phyloP scores from a whole-genome alignment of 2,113 vertebrate genomes.

The Rhineura floridana region DNA sequence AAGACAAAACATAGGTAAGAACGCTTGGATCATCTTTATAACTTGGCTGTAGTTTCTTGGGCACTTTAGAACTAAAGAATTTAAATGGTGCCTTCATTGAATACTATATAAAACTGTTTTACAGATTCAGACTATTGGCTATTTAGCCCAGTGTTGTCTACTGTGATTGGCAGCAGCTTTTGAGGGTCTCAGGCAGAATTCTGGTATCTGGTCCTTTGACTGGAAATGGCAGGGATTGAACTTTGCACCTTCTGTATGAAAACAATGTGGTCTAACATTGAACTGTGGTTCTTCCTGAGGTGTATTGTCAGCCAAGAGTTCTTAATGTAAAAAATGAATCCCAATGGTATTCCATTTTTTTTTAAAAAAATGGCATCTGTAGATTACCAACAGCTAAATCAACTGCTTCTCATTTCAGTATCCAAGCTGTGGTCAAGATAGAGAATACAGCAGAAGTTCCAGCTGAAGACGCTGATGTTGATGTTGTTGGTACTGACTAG shows the following conservation, averaged over 20 bases:
- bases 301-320: background rate
- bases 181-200: background rate
- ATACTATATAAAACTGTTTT: background rate
- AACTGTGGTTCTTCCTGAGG: background rate
- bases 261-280: background rate
- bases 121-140: background rate
- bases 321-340: background rate
- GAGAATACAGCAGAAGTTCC: conserved; percentile 17
- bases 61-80: background rate
- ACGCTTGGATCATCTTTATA: background rate
- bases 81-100: background rate
- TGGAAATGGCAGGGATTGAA: background rate
- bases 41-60: background rate
- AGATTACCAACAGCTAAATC: background rate
- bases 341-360: background rate
- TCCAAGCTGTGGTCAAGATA: conserved; percentile 51
- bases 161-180: background rate
- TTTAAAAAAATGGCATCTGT: background rate
- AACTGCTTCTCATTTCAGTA: conserved; percentile 35
- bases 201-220: background rate
- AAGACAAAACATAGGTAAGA: conserved; percentile 60
- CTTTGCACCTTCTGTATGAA: background rate
- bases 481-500: conserved; percentile 63
- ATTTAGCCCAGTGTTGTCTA: background rate
- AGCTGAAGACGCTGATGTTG: conserved; percentile 46